Percentiles rank a stretch among this genome's conserved stretches.
These are phyloP conservation scores for Teleogryllus occipitalis DNA, from an alignment of 1,140 invertebrate species.

Conservation along the genomic window DNA sequence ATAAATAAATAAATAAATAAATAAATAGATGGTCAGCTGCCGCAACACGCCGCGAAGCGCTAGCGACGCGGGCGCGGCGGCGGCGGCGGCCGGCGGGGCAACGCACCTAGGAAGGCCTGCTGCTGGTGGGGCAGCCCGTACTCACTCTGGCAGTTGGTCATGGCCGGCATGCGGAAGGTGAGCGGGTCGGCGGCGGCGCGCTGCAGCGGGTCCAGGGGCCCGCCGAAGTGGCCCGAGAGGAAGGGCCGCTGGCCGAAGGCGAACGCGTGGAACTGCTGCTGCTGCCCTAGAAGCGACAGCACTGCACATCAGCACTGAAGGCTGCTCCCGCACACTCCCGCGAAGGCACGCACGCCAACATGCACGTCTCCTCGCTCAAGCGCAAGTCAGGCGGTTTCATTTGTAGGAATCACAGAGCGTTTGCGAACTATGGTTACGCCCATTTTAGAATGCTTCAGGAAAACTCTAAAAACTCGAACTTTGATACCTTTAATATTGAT, in stretches of 20 bases:
- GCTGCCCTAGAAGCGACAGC: slow-evolving; percentile 80
- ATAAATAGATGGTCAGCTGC: not conserved
- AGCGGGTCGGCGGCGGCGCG: slow-evolving; percentile 50
- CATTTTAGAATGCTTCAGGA: no score
- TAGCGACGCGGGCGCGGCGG: no score
- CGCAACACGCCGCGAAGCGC: not conserved
- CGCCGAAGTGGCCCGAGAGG: slow-evolving; percentile 57
- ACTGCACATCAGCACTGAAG: slow-evolving; percentile 44
- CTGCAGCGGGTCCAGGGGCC: slow-evolving; percentile 48
- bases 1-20: not conserved
- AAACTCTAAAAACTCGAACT: no score
- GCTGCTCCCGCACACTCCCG: slow-evolving; percentile 8
- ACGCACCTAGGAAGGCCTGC: not conserved
- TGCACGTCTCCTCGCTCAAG: no score
- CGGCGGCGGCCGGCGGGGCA: no score
- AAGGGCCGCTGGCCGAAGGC: slow-evolving; percentile 82
- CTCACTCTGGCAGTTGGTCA: slow-evolving; percentile 81
- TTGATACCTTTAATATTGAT: no score
- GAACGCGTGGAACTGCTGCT: slow-evolving; percentile 81
- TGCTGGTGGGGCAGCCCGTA: slow-evolving; percentile 31
- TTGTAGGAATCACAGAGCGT: no score
- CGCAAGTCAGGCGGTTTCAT: no score
- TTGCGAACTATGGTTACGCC: no score
- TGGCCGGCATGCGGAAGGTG: slow-evolving; percentile 74
- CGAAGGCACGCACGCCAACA: not conserved